phyloP scores from a whole-genome alignment of 2,888 invertebrate genomes.

The Archips xylosteana region DNA sequence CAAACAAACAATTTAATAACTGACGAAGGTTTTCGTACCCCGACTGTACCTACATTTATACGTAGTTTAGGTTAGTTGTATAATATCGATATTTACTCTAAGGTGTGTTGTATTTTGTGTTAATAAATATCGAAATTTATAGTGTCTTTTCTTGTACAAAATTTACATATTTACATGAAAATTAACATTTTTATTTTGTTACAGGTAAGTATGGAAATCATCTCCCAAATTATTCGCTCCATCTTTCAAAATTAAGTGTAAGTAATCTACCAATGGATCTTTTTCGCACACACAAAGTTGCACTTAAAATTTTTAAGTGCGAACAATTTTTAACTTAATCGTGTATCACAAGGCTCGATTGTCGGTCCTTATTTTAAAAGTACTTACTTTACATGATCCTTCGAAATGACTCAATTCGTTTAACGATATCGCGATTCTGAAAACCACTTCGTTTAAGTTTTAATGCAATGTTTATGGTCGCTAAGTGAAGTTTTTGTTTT shows the following conservation, averaged over 20 bases:
- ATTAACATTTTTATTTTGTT: conserved; percentile 50
- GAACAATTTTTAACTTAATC: background rate
- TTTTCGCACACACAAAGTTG: background rate
- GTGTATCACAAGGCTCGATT: background rate
- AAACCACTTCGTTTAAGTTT: conserved; percentile 12
- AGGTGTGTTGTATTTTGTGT: too few species aligned
- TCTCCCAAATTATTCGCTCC: background rate
- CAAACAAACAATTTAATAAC: too few species aligned
- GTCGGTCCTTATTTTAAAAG: background rate
- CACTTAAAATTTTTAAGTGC: background rate
- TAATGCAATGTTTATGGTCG: conserved; percentile 10
- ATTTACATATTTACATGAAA: background rate
- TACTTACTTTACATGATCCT: conserved; percentile 1
- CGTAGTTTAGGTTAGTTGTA: too few species aligned
- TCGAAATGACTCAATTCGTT: conserved; percentile 10
- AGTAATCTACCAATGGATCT: conserved; percentile 12
- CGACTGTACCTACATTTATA: too few species aligned
- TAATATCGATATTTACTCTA: too few species aligned
- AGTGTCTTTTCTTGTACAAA: background rate
- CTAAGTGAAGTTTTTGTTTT: conserved; percentile 23
- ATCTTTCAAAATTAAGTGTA: conserved; percentile 4
- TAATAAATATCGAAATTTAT: too few species aligned
- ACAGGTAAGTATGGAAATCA: conserved; percentile 69
- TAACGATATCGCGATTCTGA: background rate
- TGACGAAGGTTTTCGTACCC: too few species aligned